Base-by-base conservation (phyloP, 2,797 vertebrate species). In the Dendrocincla fuliginosa region DNA sequence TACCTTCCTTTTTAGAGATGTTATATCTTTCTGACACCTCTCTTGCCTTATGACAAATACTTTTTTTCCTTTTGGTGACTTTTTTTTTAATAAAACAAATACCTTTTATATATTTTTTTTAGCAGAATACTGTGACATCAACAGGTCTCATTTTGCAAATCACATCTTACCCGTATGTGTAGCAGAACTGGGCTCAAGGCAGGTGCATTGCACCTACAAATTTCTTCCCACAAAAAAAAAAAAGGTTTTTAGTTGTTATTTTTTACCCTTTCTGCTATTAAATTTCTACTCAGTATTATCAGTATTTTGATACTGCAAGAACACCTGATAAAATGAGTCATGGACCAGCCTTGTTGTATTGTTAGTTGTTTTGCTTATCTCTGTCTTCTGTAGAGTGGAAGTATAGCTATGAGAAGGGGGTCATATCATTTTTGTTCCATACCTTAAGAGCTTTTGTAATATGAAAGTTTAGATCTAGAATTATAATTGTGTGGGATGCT, bases 311-410 rank as follows among this genome's bases (percentile, higher is more conserved):
- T 88, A 44, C 55, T 17, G 28, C n/a, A 41, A 59, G 89, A 88
- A 88, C 57, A 93, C 88, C 91, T 89, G 71, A 88, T 94, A 93
- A 44, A 9, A 7, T 33, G 55, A 90, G 74, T 69, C 84, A 46
- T 56, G 70, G 69, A 61, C 79, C 47, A 87, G 37, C 33, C 46
- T 87, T 79, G 41, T 63, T 87, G 67, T 44, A 41, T 76, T 84
- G 32, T 84, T 76, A 35, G 61, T 59, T 95, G 32, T 69, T 94
- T 79, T 89, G 80, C 77, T 86, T 94, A 91, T 87, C 61, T 84
- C 42, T 85, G 67, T 81, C 49, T 65, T 77, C 47, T 61, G 23
- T 35, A 55, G 37, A 83, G 24, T 85, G 47, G 17, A 37, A 74
- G 30, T 30, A 56, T 42, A 80, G 41, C 53, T 81, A 15, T 85